Evolutionary conservation across 2,888 invertebrate species (phyloP).

Genomic region (Meteorus colon): DNA sequence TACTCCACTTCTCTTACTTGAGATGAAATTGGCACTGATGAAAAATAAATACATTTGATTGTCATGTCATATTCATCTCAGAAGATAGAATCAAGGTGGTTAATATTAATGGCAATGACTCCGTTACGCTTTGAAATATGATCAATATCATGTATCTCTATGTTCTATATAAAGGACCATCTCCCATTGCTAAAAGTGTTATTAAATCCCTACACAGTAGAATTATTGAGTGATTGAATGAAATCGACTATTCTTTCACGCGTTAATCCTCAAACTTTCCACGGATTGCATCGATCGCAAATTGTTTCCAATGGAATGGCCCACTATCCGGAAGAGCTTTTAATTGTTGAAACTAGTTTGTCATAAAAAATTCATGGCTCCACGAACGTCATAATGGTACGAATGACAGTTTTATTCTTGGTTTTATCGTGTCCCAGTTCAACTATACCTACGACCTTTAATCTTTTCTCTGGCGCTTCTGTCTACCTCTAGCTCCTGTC

Average conservation of each 20-base stretch:
- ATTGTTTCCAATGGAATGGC: constrained; percentile 3
- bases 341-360: constrained; percentile 28
- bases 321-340: constrained; percentile 22
- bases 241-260: constrained; percentile 11
- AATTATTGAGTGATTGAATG: constrained; percentile 9
- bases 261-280: constrained; percentile 4
- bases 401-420: constrained; percentile 32
- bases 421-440: constrained; percentile 19
- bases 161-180: background rate
- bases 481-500: background rate
- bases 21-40: background rate
- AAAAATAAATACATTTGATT: background rate
- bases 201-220: background rate
- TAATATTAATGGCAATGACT: background rate
- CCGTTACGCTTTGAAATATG: background rate
- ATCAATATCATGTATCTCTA: background rate
- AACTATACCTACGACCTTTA: constrained; percentile 18
- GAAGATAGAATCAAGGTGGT: background rate
- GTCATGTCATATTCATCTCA: background rate
- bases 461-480: constrained; percentile 14
- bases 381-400: constrained; percentile 24
- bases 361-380: constrained; percentile 33
- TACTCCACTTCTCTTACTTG: constrained; percentile 1
- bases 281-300: constrained; percentile 1
- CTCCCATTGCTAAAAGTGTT: background rate